Conservation (phyloP, 1,140 invertebrate genomes). For the Drosophila ohnishii region DNA sequence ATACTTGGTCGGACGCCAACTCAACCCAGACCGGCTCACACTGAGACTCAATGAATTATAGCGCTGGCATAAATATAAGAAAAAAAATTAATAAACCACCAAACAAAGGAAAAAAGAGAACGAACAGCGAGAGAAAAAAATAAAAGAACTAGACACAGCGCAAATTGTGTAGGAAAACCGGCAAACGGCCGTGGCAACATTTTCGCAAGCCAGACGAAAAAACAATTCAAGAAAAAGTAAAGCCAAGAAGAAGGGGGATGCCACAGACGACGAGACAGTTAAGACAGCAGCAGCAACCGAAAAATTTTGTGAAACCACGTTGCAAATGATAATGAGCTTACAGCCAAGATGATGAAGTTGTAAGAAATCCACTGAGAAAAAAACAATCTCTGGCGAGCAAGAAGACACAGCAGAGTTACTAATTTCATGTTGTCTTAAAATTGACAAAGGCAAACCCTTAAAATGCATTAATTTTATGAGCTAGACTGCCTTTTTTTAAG, state of each 20-base stretch:
- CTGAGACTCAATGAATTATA: conserved; percentile 62
- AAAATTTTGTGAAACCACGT: conserved; percentile 54
- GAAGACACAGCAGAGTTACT: neutral
- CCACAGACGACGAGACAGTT: conserved; percentile 6
- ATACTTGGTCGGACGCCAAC: conserved; percentile 32
- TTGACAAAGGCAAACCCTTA: neutral
- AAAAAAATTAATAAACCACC: conserved; percentile 36
- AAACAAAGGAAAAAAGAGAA: conserved; percentile 21
- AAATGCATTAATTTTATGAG: neutral
- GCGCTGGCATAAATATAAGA: conserved; percentile 55
- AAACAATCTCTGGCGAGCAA: neutral
- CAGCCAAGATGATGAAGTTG: conserved; percentile 6
- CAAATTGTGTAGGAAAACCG: conserved; percentile 74
- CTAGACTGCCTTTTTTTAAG: neutral
- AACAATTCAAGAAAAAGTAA: conserved; percentile 31
- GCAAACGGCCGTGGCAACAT: conserved; percentile 61
- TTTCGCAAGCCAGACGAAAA: conserved; percentile 58
- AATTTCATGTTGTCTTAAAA: neutral
- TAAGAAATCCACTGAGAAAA: conserved; percentile 21
- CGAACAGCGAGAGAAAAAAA: conserved; percentile 7
- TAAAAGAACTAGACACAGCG: conserved; percentile 43
- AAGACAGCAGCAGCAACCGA: conserved; percentile 27
- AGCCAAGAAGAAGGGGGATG: conserved; percentile 42
- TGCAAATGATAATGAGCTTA: conserved; percentile 48
- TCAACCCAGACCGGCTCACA: conserved; percentile 26